Evolutionary conservation across 1,140 invertebrate genomes (phyloP).

Genomic region (Pseudomyrmex dendroicus): DNA sequence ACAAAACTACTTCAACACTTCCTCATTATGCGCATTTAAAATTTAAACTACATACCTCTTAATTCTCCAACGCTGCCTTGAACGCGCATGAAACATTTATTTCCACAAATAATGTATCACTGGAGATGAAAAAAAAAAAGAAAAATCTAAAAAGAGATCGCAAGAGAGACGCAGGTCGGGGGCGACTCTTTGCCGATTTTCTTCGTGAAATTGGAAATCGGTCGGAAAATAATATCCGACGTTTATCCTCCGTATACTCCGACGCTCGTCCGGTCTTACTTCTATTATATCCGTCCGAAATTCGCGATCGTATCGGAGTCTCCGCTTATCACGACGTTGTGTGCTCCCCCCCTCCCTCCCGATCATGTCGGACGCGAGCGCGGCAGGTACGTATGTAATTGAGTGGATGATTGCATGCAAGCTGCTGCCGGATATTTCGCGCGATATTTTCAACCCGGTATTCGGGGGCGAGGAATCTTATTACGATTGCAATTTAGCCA

Average conservation of each 20-base stretch:
- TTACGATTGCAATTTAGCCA: constrained; percentile 51
- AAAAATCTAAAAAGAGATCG: no score
- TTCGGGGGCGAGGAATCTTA: constrained; percentile 51
- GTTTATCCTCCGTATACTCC: not conserved
- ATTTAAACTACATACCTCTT: constrained; percentile 1
- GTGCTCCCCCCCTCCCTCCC: no score
- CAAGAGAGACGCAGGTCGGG: no score
- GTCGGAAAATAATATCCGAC: constrained; percentile 44
- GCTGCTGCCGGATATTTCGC: constrained; percentile 47
- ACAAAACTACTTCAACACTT: not conserved
- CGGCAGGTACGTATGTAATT: constrained; percentile 54
- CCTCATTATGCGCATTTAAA: not conserved
- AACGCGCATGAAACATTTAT: not conserved
- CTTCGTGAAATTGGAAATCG: constrained; percentile 34
- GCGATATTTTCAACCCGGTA: constrained; percentile 48
- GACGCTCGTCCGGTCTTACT: constrained; percentile 3
- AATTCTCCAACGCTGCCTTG: not conserved
- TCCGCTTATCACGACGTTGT: constrained; percentile 37
- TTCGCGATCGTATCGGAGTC: constrained; percentile 50
- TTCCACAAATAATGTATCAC: not conserved
- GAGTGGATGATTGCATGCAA: constrained; percentile 61
- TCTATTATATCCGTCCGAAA: constrained; percentile 50
- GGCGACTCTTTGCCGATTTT: no score
- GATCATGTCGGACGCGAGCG: constrained; percentile 28
- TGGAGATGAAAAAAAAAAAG: not conserved